Percentiles rank a stretch among this genome's conserved stretches.
These are phyloP conservation scores for Papilio helenus DNA, from an alignment of 1,140 invertebrate species.

Conservation along the genomic window DNA sequence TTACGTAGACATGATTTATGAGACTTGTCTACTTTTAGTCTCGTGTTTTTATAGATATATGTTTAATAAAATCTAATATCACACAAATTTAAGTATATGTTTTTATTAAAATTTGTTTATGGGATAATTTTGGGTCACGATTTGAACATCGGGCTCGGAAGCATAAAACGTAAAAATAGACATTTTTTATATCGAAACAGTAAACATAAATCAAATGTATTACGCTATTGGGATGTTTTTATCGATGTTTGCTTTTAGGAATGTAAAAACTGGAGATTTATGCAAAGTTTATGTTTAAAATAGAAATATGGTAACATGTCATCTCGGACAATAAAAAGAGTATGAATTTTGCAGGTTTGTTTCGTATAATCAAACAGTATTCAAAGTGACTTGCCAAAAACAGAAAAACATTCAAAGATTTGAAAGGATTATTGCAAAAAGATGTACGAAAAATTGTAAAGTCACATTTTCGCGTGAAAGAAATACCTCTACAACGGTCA, in stretches of 20 bases:
- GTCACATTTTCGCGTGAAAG: not conserved
- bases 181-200: not conserved
- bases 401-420: too few species aligned
- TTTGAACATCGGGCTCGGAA: not conserved
- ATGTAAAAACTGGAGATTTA: not conserved
- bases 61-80: too few species aligned
- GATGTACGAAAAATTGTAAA: not conserved
- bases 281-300: not conserved
- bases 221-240: slow-evolving; percentile 9
- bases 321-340: not conserved
- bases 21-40: not conserved
- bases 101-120: not conserved
- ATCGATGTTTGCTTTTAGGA: slow-evolving; percentile 12
- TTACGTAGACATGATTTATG: slow-evolving; percentile 20
- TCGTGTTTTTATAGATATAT: too few species aligned
- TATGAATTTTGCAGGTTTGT: not conserved
- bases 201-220: not conserved
- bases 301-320: not conserved
- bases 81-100: too few species aligned
- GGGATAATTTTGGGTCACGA: not conserved
- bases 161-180: not conserved
- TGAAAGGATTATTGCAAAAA: too few species aligned
- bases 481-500: not conserved
- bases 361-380: too few species aligned
- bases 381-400: too few species aligned